Conservation (phyloP, 2,797 vertebrate species). For the Bryconaethiops microstoma region DNA sequence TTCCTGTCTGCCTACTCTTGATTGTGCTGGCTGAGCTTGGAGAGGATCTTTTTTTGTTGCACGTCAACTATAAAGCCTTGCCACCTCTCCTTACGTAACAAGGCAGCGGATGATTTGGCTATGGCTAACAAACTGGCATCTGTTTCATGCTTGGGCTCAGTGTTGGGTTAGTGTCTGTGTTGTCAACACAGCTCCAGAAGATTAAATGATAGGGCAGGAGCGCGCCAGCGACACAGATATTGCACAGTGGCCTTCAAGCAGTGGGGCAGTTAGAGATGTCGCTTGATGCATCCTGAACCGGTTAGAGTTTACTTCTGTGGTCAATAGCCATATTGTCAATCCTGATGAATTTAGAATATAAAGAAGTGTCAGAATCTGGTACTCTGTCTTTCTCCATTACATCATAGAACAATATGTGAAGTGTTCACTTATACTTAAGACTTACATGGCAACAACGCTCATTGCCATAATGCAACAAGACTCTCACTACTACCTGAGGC, state of each 20-base stretch:
- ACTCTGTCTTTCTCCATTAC: no score
- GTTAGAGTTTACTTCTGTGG: neutral
- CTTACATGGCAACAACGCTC: no score
- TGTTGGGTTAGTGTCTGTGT: neutral
- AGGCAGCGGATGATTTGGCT: slow-evolving; percentile 3
- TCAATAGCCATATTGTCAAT: no score
- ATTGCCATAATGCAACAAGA: no score
- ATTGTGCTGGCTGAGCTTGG: neutral
- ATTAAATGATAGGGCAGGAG: neutral
- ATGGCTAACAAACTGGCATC: slow-evolving; percentile 14
- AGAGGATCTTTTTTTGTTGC: neutral
- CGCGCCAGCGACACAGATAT: neutral
- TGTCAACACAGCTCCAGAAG: slow-evolving; percentile 8
- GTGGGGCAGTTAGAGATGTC: neutral
- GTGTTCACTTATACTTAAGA: no score
- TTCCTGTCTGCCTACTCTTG: neutral
- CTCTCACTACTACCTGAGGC: no score
- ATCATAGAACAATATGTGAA: no score
- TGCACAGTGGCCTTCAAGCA: neutral
- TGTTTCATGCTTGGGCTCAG: slow-evolving; percentile 19
- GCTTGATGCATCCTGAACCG: neutral
- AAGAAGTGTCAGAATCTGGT: no score
- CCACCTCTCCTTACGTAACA: slow-evolving; percentile 11
- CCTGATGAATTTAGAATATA: no score
- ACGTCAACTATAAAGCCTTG: neutral